These are phyloP conservation scores for Heliocidaris tuberculata DNA, from an alignment of 35 echinoderm and acorn worm genomes.

Conservation along the genomic window DNA sequence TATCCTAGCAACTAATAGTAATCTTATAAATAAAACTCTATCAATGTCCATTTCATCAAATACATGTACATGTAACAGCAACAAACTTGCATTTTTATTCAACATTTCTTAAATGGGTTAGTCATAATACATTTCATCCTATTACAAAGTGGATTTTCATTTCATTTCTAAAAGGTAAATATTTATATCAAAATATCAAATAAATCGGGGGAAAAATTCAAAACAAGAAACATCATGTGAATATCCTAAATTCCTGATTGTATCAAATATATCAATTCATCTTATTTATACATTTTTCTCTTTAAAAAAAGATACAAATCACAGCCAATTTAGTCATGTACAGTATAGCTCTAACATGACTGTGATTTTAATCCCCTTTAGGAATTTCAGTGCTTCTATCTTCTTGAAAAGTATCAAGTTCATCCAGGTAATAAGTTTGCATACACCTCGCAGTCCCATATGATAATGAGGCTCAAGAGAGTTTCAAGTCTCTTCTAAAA, in stretches of 20 bases:
- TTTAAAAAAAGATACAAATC: neutral
- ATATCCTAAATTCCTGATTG: too few relatives aligned
- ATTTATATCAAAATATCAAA: neutral
- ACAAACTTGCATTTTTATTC: neutral
- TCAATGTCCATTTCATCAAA: neutral
- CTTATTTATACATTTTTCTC: neutral
- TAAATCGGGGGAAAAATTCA: too few relatives aligned
- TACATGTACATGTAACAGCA: neutral
- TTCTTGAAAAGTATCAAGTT: neutral
- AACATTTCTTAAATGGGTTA: neutral
- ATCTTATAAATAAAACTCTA: neutral
- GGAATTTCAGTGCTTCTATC: neutral
- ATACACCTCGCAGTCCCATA: neutral
- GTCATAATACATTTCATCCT: neutral
- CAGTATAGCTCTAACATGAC: neutral
- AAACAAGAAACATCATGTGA: too few relatives aligned
- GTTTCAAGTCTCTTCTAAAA: conserved; percentile 12
- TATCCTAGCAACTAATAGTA: conserved; percentile 40
- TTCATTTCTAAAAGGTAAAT: neutral
- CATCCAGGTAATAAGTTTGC: neutral
- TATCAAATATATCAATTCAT: neutral
- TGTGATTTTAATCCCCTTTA: neutral
- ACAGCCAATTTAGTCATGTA: neutral
- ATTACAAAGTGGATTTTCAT: neutral
- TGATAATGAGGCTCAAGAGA: conserved; percentile 9